These are phyloP conservation scores for Dinocampus coccinellae DNA, from an alignment of 2,888 invertebrate species.

Conservation along the genomic window DNA sequence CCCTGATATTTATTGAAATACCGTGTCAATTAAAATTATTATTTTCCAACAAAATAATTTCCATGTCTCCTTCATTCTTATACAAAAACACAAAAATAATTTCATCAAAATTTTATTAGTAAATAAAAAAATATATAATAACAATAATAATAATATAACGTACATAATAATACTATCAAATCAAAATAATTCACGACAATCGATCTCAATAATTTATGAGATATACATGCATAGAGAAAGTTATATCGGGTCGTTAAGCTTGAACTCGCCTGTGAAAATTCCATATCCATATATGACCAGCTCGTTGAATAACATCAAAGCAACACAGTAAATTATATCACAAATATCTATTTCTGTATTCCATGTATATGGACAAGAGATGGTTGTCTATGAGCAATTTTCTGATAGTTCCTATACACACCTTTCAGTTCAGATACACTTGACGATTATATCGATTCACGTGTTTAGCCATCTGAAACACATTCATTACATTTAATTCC, in stretches of 20 bases:
- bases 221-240: slow-evolving; percentile 16
- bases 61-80: background rate
- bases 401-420: background rate
- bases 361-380: background rate
- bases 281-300: slow-evolving; percentile 39
- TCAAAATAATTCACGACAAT: too few species aligned
- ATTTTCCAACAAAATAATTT: background rate
- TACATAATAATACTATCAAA: too few species aligned
- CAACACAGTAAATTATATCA: slow-evolving; percentile 35
- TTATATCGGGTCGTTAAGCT: slow-evolving; percentile 45
- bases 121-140: too few species aligned
- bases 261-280: slow-evolving; percentile 43
- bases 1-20: background rate
- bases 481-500: too few species aligned
- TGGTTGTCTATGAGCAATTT: slow-evolving; percentile 10
- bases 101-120: too few species aligned
- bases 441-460: background rate
- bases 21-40: background rate
- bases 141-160: too few species aligned
- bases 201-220: background rate
- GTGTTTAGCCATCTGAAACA: background rate
- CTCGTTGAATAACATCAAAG: slow-evolving; percentile 56
- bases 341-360: slow-evolving; percentile 25
- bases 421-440: background rate
- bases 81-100: too few species aligned